These are phyloP conservation scores for Mormoops blainvillei DNA, from an alignment of 2,113 vertebrate genomes.

Conservation along the genomic window DNA sequence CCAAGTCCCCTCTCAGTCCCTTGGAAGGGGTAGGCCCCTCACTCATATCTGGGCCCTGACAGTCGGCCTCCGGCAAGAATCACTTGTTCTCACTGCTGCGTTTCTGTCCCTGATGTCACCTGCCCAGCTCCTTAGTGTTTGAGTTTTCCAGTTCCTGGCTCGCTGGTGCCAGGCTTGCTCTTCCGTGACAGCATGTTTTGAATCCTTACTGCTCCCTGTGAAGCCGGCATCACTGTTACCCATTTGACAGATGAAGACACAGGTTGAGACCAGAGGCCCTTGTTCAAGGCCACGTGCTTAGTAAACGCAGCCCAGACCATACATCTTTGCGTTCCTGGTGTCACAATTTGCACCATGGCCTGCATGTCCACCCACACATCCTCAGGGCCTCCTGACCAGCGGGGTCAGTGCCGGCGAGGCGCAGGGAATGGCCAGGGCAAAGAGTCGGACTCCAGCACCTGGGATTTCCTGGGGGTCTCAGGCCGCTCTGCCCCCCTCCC, in stretches of 20 bases:
- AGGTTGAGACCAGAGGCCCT: not conserved
- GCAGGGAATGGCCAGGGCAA: rapidly evolving
- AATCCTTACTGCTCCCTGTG: not conserved
- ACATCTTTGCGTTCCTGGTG: not conserved
- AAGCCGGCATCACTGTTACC: not conserved
- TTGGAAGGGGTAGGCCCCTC: not conserved
- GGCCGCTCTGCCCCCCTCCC: not conserved
- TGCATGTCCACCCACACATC: rapidly evolving
- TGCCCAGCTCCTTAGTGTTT: not conserved
- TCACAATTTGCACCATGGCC: rapidly evolving
- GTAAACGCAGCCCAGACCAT: not conserved
- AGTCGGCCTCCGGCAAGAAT: rapidly evolving
- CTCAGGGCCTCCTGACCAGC: not conserved
- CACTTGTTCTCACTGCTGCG: rapidly evolving
- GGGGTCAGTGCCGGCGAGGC: not conserved
- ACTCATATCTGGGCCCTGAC: rapidly evolving
- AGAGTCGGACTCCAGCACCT: rapidly evolving
- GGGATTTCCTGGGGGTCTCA: not conserved
- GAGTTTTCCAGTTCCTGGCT: not conserved
- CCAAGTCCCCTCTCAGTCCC: not conserved
- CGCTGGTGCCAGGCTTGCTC: rapidly evolving
- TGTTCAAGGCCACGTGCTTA: rapidly evolving
- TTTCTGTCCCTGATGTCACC: not conserved
- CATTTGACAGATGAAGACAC: not conserved
- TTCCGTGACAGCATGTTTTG: not conserved